These are phyloP conservation scores for Lethocerus indicus DNA, from an alignment of 1,140 invertebrate genomes.

Conservation along the genomic window DNA sequence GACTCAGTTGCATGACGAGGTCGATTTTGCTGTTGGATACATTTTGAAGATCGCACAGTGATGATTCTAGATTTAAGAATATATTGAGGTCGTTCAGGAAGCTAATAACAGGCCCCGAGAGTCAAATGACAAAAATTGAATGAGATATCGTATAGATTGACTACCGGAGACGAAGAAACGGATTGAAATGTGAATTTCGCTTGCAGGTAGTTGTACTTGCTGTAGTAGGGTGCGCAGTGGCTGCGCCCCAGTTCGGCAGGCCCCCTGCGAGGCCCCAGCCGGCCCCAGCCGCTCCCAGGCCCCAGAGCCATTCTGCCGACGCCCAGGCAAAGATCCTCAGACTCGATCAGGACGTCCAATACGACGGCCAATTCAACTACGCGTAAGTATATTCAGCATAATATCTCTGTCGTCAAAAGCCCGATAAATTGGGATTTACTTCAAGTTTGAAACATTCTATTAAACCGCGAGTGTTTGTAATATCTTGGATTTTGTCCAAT, in stretches of 20 bases:
- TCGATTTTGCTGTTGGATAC: too few species aligned
- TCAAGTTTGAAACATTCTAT: not conserved
- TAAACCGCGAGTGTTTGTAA: not conserved
- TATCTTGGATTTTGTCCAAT: not conserved
- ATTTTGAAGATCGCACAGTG: too few species aligned
- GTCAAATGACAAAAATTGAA: too few species aligned
- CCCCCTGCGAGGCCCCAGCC: not conserved
- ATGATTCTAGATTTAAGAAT: too few species aligned
- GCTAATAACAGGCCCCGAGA: too few species aligned
- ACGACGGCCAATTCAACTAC: slow-evolving; percentile 35
- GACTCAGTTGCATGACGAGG: too few species aligned
- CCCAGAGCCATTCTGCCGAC: slow-evolving; percentile 4
- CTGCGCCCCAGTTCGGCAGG: slow-evolving; percentile 3
- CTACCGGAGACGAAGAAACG: too few species aligned
- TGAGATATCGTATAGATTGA: too few species aligned
- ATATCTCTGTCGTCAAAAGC: not conserved
- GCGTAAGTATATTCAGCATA: slow-evolving; percentile 20
- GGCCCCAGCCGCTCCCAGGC: not conserved
- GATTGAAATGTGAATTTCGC: too few species aligned
- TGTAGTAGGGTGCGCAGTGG: not conserved
- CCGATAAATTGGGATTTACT: not conserved
- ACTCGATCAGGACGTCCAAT: slow-evolving; percentile 34
- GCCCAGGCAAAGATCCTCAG: slow-evolving; percentile 25
- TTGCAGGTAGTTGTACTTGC: not conserved
- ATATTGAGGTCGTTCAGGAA: too few species aligned